These are phyloP conservation scores for Xestoiulus laeticollis DNA, from an alignment of 2,888 invertebrate species.

Conservation along the genomic window DNA sequence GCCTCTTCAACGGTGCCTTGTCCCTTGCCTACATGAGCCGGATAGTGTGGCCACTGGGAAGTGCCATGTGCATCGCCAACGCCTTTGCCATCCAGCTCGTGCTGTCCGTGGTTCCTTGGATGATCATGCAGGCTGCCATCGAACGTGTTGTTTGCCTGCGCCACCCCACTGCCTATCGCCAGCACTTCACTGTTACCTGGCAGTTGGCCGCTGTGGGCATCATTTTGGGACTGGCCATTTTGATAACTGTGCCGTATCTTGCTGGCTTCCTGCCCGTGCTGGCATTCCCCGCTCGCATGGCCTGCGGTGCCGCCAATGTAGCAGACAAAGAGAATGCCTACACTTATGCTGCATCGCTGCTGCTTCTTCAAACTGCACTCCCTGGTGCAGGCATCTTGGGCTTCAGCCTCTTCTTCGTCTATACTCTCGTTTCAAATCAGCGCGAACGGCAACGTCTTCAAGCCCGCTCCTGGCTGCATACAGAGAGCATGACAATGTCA, in stretches of 20 bases:
- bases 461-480: not conserved
- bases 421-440: not conserved
- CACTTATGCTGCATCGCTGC: not conserved
- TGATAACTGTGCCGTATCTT: not conserved
- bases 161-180: not conserved
- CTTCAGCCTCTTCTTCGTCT: not conserved
- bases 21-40: slow-evolving; percentile 1
- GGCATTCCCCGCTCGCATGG: slow-evolving; percentile 18
- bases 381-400: not conserved
- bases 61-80: not conserved
- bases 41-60: not conserved
- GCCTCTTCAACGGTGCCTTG: not conserved
- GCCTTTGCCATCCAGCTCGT: not conserved
- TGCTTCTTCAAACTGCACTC: not conserved
- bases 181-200: not conserved
- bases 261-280: not conserved
- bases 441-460: not conserved
- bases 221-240: not conserved
- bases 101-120: not conserved
- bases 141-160: not conserved
- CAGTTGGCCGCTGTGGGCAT: not conserved
- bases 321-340: not conserved
- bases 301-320: not conserved
- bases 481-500: not conserved
- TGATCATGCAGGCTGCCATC: not conserved